These are phyloP conservation scores for Ataeniobius toweri DNA, from an alignment of 2,797 vertebrate genomes.

Conservation along the genomic window DNA sequence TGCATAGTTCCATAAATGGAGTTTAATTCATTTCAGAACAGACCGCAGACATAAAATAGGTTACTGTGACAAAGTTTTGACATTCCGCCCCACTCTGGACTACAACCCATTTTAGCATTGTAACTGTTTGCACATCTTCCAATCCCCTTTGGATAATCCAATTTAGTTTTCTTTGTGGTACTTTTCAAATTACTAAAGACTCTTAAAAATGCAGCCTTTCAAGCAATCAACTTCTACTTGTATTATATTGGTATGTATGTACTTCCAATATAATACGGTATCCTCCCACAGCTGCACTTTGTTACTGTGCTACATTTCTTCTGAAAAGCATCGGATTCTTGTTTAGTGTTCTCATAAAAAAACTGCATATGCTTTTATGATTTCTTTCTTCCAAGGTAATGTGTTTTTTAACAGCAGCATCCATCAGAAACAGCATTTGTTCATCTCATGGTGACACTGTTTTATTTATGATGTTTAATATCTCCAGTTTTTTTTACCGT, in stretches of 20 bases:
- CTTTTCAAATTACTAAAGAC: background rate
- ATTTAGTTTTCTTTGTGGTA: background rate
- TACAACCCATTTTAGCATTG: background rate
- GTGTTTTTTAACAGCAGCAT: slow-evolving; percentile 43
- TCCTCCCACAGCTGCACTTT: background rate
- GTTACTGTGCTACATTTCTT: background rate
- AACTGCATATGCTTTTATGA: slow-evolving; percentile 18
- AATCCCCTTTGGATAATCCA: background rate
- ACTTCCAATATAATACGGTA: background rate
- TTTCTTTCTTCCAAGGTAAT: slow-evolving; percentile 14
- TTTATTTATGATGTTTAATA: slow-evolving; percentile 6
- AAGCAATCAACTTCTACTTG: background rate
- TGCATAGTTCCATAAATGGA: background rate
- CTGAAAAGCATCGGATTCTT: slow-evolving; percentile 18
- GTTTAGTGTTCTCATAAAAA: slow-evolving; percentile 29
- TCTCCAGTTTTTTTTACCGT: background rate
- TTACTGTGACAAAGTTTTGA: background rate
- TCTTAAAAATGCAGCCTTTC: slow-evolving; percentile 7
- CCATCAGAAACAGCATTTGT: slow-evolving; percentile 16
- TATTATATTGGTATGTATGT: no score
- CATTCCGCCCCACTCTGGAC: background rate
- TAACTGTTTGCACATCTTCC: background rate
- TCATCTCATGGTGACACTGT: background rate
- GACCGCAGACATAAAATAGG: no score
- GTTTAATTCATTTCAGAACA: slow-evolving; percentile 28